These are phyloP conservation scores for Phyllotreta cruciferae DNA, from an alignment of 2,888 invertebrate genomes.

Conservation along the genomic window DNA sequence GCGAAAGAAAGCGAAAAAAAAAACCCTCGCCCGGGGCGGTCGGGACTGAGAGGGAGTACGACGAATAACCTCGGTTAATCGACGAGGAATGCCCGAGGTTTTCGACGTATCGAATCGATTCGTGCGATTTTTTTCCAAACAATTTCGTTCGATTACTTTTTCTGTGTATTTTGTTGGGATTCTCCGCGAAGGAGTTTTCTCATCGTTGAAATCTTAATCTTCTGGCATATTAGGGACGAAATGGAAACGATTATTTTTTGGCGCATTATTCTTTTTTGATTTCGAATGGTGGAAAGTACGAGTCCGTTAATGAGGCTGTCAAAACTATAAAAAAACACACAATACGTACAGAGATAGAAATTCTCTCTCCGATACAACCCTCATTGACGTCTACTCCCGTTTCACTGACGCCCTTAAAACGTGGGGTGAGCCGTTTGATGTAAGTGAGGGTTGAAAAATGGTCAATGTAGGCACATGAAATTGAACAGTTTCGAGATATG, in stretches of 20 bases:
- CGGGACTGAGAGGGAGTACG: constrained; percentile 9
- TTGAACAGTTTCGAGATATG: neutral
- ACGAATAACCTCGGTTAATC: constrained; percentile 13
- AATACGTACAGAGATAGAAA: constrained; percentile 5
- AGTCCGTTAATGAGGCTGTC: constrained; percentile 11
- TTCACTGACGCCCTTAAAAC: neutral
- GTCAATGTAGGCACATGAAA: constrained; percentile 7
- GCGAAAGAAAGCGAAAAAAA: neutral
- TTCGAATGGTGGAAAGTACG: too few species aligned
- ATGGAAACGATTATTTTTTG: too few species aligned
- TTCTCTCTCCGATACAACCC: neutral
- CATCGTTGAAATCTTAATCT: too few species aligned
- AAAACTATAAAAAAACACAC: constrained; percentile 15
- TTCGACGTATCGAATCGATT: constrained; percentile 19
- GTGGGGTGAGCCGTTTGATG: constrained; percentile 13
- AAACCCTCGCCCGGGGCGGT: neutral
- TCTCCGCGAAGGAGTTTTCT: too few species aligned
- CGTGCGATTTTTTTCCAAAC: neutral
- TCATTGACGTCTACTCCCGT: constrained; percentile 10
- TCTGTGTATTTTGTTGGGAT: too few species aligned
- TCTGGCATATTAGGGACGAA: too few species aligned
- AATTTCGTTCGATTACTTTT: too few species aligned
- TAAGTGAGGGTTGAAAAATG: constrained; percentile 14
- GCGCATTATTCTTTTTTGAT: too few species aligned
- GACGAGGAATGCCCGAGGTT: constrained; percentile 20